Evolutionary conservation across 2,888 invertebrate genomes (phyloP).

Genomic region (Drosophila fungiperda): DNA sequence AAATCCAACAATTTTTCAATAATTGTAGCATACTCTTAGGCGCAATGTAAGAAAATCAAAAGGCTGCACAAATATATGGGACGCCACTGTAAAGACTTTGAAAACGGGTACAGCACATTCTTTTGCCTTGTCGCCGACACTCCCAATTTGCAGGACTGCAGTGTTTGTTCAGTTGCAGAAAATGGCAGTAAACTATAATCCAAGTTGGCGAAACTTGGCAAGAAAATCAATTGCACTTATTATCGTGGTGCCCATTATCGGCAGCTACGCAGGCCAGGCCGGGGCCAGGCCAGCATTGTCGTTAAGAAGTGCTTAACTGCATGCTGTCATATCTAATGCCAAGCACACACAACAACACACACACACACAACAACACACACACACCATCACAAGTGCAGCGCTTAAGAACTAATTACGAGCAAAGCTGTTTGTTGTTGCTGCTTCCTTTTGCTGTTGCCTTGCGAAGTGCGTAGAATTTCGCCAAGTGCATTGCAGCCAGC

Average conservation of each 20-base stretch:
- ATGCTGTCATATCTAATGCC: slow-evolving; percentile 75
- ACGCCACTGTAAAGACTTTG: background rate
- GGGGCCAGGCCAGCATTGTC: slow-evolving; percentile 47
- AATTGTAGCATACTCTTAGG: slow-evolving; percentile 11
- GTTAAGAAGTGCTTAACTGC: slow-evolving; percentile 77
- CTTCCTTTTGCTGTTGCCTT: slow-evolving; percentile 8
- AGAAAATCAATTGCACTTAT: slow-evolving; percentile 75
- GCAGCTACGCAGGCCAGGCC: slow-evolving; percentile 48
- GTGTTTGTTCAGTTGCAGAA: slow-evolving; percentile 9
- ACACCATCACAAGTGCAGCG: slow-evolving; percentile 37
- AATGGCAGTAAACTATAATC: slow-evolving; percentile 39
- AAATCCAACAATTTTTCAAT: too few species aligned
- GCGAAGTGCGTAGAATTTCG: slow-evolving; percentile 56
- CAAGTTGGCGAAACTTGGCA: slow-evolving; percentile 55
- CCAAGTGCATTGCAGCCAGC: slow-evolving; percentile 31
- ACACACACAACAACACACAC: slow-evolving; percentile 18
- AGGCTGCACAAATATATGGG: background rate
- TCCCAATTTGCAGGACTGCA: slow-evolving; percentile 1
- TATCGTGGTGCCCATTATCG: slow-evolving; percentile 68
- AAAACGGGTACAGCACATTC: background rate
- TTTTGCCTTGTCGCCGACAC: too few species aligned
- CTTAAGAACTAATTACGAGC: slow-evolving; percentile 80
- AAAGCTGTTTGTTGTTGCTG: slow-evolving; percentile 49
- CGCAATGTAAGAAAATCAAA: background rate
- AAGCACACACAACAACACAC: slow-evolving; percentile 30